A percentile compares a stretch with the other conserved stretches of the same genome.
These are phyloP conservation scores for Pycnomerus fuliginosus DNA, from an alignment of 2,888 invertebrate genomes.

Conservation along the genomic window DNA sequence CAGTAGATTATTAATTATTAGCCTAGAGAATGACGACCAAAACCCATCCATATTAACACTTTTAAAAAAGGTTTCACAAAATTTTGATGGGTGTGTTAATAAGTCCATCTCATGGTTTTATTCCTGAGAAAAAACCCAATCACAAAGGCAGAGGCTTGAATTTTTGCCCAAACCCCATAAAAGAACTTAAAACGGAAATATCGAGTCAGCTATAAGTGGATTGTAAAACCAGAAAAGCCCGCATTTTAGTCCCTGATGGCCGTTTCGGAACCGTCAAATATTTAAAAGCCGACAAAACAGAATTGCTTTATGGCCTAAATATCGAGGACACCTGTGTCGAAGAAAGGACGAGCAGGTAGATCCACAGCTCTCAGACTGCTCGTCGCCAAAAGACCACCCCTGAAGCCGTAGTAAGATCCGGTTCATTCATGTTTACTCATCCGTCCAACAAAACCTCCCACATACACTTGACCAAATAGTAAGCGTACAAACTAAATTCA, in stretches of 20 bases:
- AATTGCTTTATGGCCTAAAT: constrained; percentile 21
- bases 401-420: constrained; percentile 37
- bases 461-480: constrained; percentile 14
- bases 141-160: too few species aligned
- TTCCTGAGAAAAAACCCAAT: too few species aligned
- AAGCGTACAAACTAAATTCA: constrained; percentile 15
- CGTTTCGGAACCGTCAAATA: neutral
- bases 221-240: neutral
- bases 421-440: constrained; percentile 33
- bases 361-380: constrained; percentile 33
- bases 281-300: constrained; percentile 18
- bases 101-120: too few species aligned
- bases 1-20: too few species aligned
- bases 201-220: neutral
- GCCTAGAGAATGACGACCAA: too few species aligned
- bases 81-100: too few species aligned
- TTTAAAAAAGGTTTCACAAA: too few species aligned
- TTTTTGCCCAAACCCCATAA: too few species aligned
- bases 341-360: constrained; percentile 25
- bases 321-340: constrained; percentile 34
- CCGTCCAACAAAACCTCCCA: constrained; percentile 19
- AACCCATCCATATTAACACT: too few species aligned
- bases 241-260: too few species aligned
- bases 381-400: constrained; percentile 45
- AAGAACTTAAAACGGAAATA: constrained; percentile 3